Evolutionary conservation across 2,888 invertebrate species (phyloP).

Genomic region (Carpatolechia fugitivella): DNA sequence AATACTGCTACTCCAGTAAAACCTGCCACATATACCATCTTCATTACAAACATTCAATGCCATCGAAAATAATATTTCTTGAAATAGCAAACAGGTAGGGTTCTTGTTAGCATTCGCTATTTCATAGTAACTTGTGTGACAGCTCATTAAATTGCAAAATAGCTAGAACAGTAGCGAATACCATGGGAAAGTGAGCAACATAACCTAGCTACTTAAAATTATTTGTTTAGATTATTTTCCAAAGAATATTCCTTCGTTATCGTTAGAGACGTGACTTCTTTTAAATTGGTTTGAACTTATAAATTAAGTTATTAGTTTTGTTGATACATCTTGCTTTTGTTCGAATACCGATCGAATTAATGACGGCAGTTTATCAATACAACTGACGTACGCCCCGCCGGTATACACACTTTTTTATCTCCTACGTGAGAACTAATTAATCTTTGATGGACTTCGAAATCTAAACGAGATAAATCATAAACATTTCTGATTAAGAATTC

Average conservation of each 20-base stretch:
- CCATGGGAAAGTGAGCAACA: constrained; percentile 12
- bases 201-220: not conserved
- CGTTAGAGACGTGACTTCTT: not conserved
- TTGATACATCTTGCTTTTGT: constrained; percentile 13
- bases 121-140: constrained; percentile 22
- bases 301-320: constrained; percentile 15
- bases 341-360: constrained; percentile 18
- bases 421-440: constrained; percentile 31
- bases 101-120: constrained; percentile 25
- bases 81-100: constrained; percentile 19
- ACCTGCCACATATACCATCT: constrained; percentile 47
- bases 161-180: constrained; percentile 20
- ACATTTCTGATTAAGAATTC: constrained; percentile 17
- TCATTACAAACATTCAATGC: constrained; percentile 41
- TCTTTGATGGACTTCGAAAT: constrained; percentile 31
- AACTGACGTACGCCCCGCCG: constrained; percentile 19
- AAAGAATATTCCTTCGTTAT: not conserved
- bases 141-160: constrained; percentile 26
- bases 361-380: constrained; percentile 22
- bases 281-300: not conserved
- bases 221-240: not conserved
- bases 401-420: constrained; percentile 20
- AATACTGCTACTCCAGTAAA: constrained; percentile 16
- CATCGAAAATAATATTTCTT: constrained; percentile 23
- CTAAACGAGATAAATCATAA: constrained; percentile 21